These are phyloP conservation scores for Thymelicus lineola DNA, from an alignment of 2,888 invertebrate genomes.

Conservation along the genomic window DNA sequence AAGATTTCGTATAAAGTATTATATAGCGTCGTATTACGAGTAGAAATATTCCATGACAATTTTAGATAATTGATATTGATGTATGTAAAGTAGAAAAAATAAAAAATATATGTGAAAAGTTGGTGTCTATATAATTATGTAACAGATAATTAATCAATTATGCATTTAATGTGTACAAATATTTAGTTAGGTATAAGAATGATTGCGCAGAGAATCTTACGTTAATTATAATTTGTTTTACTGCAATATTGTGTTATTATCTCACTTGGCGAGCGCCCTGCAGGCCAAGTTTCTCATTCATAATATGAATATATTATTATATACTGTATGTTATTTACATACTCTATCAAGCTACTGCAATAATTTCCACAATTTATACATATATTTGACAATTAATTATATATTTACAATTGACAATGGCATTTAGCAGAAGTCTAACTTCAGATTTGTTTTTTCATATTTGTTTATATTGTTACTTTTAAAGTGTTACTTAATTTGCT, in stretches of 20 bases:
- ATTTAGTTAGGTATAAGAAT: conserved; percentile 31
- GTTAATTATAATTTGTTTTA: conserved; percentile 30
- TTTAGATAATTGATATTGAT: conserved; percentile 13
- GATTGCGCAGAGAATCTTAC: conserved; percentile 41
- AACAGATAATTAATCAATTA: conserved; percentile 30
- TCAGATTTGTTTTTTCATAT: not conserved
- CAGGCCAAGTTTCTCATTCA: too few relatives aligned
- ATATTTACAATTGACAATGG: not conserved
- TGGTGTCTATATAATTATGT: conserved; percentile 28
- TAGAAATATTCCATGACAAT: conserved; percentile 32
- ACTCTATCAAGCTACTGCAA: too few relatives aligned
- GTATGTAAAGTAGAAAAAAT: not conserved
- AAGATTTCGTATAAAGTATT: conserved; percentile 7
- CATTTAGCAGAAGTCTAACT: not conserved
- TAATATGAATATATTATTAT: too few relatives aligned
- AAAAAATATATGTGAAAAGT: conserved; percentile 25
- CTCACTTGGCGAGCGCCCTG: too few relatives aligned
- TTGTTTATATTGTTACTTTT: not conserved
- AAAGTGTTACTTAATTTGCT: not conserved
- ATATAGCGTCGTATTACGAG: conserved; percentile 20
- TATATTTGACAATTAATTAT: not conserved
- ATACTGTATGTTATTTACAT: too few relatives aligned
- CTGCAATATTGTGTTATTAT: not conserved
- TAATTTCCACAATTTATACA: too few relatives aligned
- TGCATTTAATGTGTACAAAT: conserved; percentile 44